These are phyloP conservation scores for Leucoraja ocellata DNA, from an alignment of 2,797 vertebrate genomes.

Conservation along the genomic window DNA sequence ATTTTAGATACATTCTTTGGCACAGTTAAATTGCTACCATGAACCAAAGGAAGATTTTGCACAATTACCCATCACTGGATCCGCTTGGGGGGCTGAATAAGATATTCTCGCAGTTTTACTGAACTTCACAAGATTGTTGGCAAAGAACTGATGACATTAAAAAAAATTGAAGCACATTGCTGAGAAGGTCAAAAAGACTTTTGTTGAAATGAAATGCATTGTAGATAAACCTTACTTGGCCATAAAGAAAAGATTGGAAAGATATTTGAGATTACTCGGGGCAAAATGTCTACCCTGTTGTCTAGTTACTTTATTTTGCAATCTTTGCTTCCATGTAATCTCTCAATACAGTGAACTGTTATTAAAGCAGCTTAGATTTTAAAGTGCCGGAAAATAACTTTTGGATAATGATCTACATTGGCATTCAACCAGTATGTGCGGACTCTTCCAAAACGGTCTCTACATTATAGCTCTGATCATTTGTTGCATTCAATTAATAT, in stretches of 20 bases:
- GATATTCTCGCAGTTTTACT: not conserved
- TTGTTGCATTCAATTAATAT: not conserved
- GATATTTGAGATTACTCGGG: not conserved
- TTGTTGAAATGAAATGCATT: conserved; percentile 19
- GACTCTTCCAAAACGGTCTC: not conserved
- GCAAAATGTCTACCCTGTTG: not conserved
- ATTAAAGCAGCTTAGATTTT: not conserved
- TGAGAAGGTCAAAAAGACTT: conserved; percentile 21
- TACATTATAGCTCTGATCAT: not conserved
- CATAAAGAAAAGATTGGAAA: not conserved
- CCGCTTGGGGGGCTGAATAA: not conserved
- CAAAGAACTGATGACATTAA: conserved; percentile 15
- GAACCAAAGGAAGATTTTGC: not conserved
- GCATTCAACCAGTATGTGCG: not conserved
- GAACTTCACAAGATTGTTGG: conserved; percentile 17
- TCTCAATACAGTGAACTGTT: not conserved
- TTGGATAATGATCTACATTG: not conserved
- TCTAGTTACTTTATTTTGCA: not conserved
- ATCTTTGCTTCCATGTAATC: not conserved
- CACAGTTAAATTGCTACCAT: not conserved
- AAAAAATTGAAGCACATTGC: not conserved
- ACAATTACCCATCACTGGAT: not conserved
- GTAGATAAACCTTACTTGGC: not conserved
- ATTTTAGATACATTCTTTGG: not conserved
- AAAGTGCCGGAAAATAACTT: not conserved